phyloP scores from a whole-genome alignment of 1,140 invertebrate genomes.

The Hypothenemus hampei region DNA sequence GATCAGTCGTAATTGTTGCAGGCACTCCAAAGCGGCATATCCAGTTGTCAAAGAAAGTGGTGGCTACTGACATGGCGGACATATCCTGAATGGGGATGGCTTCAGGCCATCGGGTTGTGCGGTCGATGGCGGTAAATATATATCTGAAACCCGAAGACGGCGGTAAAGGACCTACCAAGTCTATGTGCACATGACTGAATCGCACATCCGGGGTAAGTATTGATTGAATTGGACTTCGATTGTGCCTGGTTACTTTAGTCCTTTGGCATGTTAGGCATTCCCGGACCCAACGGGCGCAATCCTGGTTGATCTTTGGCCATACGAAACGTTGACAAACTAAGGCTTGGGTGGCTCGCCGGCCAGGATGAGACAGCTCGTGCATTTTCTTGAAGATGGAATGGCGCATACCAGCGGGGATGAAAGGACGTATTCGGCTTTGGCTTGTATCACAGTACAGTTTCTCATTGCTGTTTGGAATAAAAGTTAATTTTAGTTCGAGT shows the following conservation, averaged over 20 bases:
- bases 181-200: background rate
- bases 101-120: background rate
- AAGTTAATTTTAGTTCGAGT: background rate
- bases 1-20: background rate
- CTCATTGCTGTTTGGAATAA: background rate
- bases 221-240: background rate
- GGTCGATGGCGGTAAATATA: slow-evolving; percentile 22
- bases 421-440: background rate
- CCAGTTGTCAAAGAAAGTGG: background rate
- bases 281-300: background rate
- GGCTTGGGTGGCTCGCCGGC: background rate
- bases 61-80: background rate
- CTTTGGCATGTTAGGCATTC: background rate
- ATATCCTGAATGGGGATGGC: background rate
- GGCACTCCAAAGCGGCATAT: background rate
- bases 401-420: background rate
- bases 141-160: background rate
- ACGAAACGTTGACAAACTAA: background rate
- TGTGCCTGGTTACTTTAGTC: background rate
- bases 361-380: background rate
- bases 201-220: background rate
- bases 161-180: background rate
- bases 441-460: background rate
- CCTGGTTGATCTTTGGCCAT: background rate
- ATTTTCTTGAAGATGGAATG: background rate